A percentile compares a stretch with the other conserved stretches of the same genome.
phyloP scores from a whole-genome alignment of 2,888 invertebrate genomes.

The Dasypolia templi region DNA sequence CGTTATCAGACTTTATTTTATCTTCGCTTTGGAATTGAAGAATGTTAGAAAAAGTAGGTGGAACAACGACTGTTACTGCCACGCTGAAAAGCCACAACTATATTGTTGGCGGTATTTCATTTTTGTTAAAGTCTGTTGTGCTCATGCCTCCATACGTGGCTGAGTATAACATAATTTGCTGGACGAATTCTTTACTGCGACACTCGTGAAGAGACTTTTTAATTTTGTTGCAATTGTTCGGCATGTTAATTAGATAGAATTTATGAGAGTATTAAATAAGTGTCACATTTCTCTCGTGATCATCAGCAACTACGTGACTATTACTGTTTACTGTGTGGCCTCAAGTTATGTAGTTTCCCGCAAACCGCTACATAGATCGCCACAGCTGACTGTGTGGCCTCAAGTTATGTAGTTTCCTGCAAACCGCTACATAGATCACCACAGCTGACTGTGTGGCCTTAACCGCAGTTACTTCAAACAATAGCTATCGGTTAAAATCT shows the following conservation, averaged over 20 bases:
- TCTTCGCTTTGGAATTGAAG: no score
- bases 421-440: neutral
- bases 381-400: conserved; percentile 31
- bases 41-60: no score
- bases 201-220: neutral
- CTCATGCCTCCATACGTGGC: no score
- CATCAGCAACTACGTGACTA: neutral
- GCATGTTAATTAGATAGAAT: neutral
- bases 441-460: conserved; percentile 30
- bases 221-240: neutral
- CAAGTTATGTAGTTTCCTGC: neutral
- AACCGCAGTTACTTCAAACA: conserved; percentile 27
- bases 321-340: no score
- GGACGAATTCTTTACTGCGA: neutral
- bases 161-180: no score
- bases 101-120: no score
- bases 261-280: neutral
- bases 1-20: no score
- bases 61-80: no score
- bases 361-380: neutral
- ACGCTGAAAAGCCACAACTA: no score
- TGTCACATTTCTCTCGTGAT: neutral
- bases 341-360: neutral
- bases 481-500: conserved; percentile 18
- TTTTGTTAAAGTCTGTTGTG: no score